phyloP scores from a whole-genome alignment of 1,140 invertebrate species.

The Ooceraea biroi region DNA sequence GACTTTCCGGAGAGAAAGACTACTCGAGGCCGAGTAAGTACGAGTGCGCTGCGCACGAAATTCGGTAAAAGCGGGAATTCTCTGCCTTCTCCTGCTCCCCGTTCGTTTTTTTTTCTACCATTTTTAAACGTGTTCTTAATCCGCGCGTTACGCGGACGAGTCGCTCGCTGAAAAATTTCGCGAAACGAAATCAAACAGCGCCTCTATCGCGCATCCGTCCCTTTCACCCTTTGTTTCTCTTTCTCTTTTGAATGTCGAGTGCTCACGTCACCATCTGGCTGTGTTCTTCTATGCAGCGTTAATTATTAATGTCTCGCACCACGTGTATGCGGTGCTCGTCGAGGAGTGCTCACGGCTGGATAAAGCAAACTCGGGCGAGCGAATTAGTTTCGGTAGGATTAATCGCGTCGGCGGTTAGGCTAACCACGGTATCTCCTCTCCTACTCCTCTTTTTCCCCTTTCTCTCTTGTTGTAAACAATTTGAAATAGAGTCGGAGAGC shows the following conservation, averaged over 20 bases:
- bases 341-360: constrained; percentile 53
- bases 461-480: constrained; percentile 13
- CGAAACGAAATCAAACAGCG: constrained; percentile 13
- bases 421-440: constrained; percentile 71
- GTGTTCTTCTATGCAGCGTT: constrained; percentile 29
- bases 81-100: not conserved
- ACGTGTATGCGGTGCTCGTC: not conserved
- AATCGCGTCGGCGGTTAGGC: constrained; percentile 77
- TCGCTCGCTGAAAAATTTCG: not conserved
- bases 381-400: constrained; percentile 82
- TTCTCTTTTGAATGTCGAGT: not conserved
- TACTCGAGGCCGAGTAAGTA: constrained; percentile 48
- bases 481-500: constrained; percentile 12
- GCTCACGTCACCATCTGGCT: not conserved
- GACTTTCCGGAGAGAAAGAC: constrained; percentile 61
- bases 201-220: not conserved
- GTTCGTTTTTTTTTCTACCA: constrained; percentile 1
- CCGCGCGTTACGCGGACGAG: not conserved
- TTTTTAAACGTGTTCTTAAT: constrained; percentile 15
- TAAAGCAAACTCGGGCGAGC: constrained; percentile 79
- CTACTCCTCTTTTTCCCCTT: constrained; percentile 56
- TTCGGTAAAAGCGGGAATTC: constrained; percentile 39
- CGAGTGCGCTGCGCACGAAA: constrained; percentile 35
- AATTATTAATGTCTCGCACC: constrained; percentile 75
- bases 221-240: not conserved